phyloP scores from a whole-genome alignment of 1,140 invertebrate genomes.

The Platyscapa corneri region DNA sequence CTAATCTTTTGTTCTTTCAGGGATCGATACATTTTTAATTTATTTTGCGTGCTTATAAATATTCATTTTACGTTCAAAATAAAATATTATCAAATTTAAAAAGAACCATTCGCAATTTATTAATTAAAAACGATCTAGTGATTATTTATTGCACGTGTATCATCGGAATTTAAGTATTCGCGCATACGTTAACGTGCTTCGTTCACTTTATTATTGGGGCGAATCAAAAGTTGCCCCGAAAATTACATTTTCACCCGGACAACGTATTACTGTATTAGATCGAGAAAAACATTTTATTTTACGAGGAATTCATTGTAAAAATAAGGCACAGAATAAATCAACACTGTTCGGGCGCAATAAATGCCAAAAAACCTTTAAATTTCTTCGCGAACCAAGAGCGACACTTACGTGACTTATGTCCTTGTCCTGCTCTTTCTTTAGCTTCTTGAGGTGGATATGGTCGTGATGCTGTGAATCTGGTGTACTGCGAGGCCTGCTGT shows the following conservation, averaged over 20 bases:
- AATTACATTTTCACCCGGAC: not conserved
- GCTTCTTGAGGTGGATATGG: constrained; percentile 80
- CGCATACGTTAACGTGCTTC: too few relatives aligned
- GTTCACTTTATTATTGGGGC: too few relatives aligned
- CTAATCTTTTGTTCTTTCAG: too few relatives aligned
- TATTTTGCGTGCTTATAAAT: too few relatives aligned
- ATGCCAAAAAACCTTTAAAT: not conserved
- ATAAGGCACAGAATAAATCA: not conserved
- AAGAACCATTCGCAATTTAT: too few relatives aligned
- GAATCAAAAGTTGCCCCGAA: too few relatives aligned
- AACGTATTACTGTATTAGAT: not conserved
- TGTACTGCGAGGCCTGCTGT: constrained; percentile 83
- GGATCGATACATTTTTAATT: too few relatives aligned
- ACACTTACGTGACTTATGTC: constrained; percentile 87
- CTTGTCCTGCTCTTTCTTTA: constrained; percentile 90
- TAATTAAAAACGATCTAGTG: too few relatives aligned
- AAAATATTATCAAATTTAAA: too few relatives aligned
- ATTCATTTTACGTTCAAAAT: too few relatives aligned
- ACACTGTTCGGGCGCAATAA: not conserved
- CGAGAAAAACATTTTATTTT: not conserved
- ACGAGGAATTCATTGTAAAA: not conserved
- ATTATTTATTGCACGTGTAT: too few relatives aligned
- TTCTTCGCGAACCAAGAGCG: not conserved
- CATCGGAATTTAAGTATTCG: too few relatives aligned
- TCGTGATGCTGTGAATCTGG: constrained; percentile 78